These are phyloP conservation scores for Cephus rjabovi DNA, from an alignment of 2,888 invertebrate species.

Conservation along the genomic window DNA sequence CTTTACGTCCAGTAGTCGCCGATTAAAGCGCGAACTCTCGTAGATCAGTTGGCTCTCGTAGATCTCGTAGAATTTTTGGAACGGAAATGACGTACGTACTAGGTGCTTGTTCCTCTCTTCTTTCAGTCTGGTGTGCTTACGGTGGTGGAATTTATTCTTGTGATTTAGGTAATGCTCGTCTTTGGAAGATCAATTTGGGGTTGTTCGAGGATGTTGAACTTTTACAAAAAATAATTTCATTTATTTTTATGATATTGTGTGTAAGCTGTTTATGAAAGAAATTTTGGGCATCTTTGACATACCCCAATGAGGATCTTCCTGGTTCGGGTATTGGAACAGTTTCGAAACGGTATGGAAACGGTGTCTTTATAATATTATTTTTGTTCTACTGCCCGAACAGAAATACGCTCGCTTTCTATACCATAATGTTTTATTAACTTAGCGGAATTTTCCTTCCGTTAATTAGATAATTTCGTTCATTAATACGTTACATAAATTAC, in stretches of 20 bases:
- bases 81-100: background rate
- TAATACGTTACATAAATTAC: background rate
- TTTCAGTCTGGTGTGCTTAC: background rate
- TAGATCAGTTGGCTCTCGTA: background rate
- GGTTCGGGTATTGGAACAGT: background rate
- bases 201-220: background rate
- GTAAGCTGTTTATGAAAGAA: background rate
- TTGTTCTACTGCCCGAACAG: background rate
- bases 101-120: background rate
- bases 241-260: background rate
- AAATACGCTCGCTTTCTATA: background rate
- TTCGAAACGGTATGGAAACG: background rate
- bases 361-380: background rate
- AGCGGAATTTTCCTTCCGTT: background rate
- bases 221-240: background rate
- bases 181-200: background rate
- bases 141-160: background rate
- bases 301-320: background rate
- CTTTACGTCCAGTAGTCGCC: background rate
- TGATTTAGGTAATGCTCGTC: background rate
- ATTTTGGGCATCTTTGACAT: background rate
- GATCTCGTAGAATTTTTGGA: background rate
- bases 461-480: background rate
- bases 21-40: background rate
- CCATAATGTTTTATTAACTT: background rate